Conservation (phyloP, 2,888 invertebrate genomes). For the Hymenopus coronatus region DNA sequence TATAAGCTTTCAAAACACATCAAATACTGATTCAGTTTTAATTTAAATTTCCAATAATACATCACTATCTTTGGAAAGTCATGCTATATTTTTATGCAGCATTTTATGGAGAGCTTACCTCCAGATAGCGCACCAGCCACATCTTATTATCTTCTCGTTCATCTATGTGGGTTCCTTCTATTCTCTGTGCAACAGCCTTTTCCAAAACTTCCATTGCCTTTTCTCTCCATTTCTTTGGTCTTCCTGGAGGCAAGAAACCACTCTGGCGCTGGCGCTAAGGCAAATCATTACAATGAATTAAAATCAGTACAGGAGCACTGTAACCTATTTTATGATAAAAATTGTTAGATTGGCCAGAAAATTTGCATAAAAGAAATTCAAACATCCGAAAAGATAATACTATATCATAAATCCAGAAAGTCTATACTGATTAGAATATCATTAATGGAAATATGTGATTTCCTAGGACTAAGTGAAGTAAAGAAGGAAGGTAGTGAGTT, state of each 20-base stretch:
- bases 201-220: constrained; percentile 81
- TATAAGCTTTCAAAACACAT: too few relatives aligned
- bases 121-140: constrained; percentile 94
- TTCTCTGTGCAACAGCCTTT: constrained; percentile 74
- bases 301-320: neutral
- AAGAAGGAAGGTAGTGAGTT: too few relatives aligned
- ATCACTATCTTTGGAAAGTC: too few relatives aligned
- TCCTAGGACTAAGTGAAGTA: too few relatives aligned
- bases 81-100: neutral
- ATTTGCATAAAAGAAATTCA: neutral
- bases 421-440: too few relatives aligned
- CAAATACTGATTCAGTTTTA: too few relatives aligned
- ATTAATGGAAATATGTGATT: too few relatives aligned
- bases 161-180: constrained; percentile 94
- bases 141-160: constrained; percentile 87
- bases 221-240: constrained; percentile 88
- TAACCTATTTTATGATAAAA: neutral
- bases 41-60: too few relatives aligned
- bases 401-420: too few relatives aligned
- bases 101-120: constrained; percentile 47
- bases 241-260: constrained; percentile 89
- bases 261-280: constrained; percentile 69
- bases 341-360: neutral
- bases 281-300: neutral
- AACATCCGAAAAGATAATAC: neutral